Evolutionary conservation across 2,113 vertebrate species (phyloP).

Genomic region (Typhlomys cinereus): DNA sequence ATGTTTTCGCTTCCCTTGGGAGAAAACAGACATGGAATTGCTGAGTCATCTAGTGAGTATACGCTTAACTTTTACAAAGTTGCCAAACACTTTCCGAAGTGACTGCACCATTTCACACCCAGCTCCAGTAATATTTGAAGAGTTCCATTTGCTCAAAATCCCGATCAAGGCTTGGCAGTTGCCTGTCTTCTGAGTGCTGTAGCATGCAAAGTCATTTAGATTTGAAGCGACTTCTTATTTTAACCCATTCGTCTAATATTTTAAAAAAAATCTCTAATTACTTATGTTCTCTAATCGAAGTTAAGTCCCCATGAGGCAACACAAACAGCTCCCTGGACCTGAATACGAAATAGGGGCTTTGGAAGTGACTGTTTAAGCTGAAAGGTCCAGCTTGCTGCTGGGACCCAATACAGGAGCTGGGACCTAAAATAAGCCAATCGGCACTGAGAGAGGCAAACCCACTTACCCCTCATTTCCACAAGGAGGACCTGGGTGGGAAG

Average conservation of each 20-base stretch:
- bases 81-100: slow-evolving; percentile 41
- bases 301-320: neutral
- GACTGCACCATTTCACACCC: neutral
- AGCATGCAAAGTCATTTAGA: neutral
- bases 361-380: neutral
- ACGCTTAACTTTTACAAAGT: neutral
- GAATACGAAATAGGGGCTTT: too few relatives aligned
- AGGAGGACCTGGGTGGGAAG: neutral
- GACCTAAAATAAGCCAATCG: neutral
- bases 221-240: neutral
- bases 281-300: neutral
- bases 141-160: neutral
- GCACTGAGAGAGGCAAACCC: neutral
- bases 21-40: slow-evolving; percentile 5
- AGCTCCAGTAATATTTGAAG: neutral
- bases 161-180: neutral
- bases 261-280: too few relatives aligned
- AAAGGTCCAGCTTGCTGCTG: neutral
- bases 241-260: too few relatives aligned
- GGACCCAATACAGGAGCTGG: neutral
- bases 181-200: neutral
- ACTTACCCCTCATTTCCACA: neutral
- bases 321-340: neutral
- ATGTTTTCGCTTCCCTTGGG: slow-evolving; percentile 39
- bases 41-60: slow-evolving; percentile 39